Evolutionary conservation across 2,113 vertebrate species (phyloP), one percentile per base, ranked within the genome.

Genomic region (Heteronetta atricapilla): DNA sequence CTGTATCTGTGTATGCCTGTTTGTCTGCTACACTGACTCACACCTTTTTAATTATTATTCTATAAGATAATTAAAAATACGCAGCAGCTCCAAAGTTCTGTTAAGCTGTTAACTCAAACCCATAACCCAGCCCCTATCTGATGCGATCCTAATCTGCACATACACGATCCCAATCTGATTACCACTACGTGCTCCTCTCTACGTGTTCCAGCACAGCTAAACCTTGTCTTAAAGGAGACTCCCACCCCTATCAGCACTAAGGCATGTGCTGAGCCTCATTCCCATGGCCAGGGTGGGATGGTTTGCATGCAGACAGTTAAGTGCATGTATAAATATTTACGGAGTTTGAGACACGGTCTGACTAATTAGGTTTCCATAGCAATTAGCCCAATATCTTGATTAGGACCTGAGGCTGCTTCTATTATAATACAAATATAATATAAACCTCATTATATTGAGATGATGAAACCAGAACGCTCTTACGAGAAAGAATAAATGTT

Each of bases 381-480:
- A 96, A 94, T 97, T 97, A 96, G 93, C 56, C 84, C 89, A 91
- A 89, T 95, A 94, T 94, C 94, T 96, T 95, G 94, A 94, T 96
- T 94, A 94, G 84, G 87, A 94, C 95, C 91, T 74, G 75, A 95
- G 91, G 94, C 85, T 91, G 93, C 87, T 97, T 86, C 90, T 95
- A 86, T 91, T 93, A 89, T 72, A 94, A 89, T 90, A 94, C 94
- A 89, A 94, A 97, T 93, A 95, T 29, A 72, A 21, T 64, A 87
- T 76, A 94, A 95, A 89, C 59, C 78, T 95, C 87, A 94, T 96
- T 95, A 94, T 86, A 80, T 4, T 42, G 87, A 82, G 78, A 95
- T 93, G 89, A 93, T 94, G 96, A 95, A 97, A 95, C 87, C 75
- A 89, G 82, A 95, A 72, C 25, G 19, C 78, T 93, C 87, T 91